Base-by-base conservation (phyloP, 1,140 invertebrate genomes). In the Heliconius hewitsoni region DNA sequence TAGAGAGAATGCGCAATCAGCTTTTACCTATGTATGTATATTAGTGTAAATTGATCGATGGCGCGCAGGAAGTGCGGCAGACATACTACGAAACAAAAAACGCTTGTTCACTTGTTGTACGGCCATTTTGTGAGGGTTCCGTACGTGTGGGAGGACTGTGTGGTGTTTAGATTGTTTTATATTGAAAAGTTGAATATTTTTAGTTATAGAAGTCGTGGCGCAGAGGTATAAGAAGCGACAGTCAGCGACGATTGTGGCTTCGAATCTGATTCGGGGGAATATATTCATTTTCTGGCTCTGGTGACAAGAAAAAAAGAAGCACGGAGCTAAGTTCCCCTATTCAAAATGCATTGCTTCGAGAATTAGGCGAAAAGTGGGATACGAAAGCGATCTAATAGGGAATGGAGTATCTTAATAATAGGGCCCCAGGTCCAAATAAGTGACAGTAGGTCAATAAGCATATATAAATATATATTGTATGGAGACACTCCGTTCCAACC, bases 41-140 rank as follows among this genome's bases (percentile, higher is more conserved):
- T 79, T 80, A 73, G 80, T 79, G 84, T 79, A 80, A 87, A 86
- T 87, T 87, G 86, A 88, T 85, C 85, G 85, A 87, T 86, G 85
- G 83, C 77, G 82, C 82, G 82, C 88, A 86, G 88, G 88, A 89
- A 86, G 84, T 81, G 30, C 39, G 37, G 85, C 88, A 89, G 88
- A 89, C 88, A 80, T 74, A 78, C 73, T 55, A 77, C 76, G 80
- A 77, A 77, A 72, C 76, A 77, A 81, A 77, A 80, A 81, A 81
- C 42, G n/a, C 39, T 46, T 60, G 57, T 37, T 52, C 19, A 37
- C 34, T 66, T 42, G 60, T 70, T 60, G 66, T 30, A 55, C 27
- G 70, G 30, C 42, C 60, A n/a, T 34, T 77, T 77, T 50, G n/a
- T 19, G 5, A 52, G 42, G 75, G 76, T 79, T 81, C 78, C 23